phyloP scores from a whole-genome alignment of 1,140 invertebrate genomes.

The Drosophila pseudoobscura region DNA sequence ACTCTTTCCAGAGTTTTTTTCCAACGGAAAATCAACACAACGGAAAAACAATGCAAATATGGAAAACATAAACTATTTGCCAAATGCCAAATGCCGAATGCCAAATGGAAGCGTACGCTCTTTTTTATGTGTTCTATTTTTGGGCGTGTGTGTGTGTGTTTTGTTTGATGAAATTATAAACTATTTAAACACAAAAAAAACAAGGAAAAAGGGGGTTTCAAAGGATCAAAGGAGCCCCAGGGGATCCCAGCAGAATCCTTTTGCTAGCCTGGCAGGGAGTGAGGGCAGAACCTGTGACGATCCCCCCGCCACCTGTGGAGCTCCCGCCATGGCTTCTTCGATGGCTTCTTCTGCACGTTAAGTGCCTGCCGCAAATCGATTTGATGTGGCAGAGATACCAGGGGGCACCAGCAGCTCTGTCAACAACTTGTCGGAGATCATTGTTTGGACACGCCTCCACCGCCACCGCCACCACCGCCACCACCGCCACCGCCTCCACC shows the following conservation, averaged over 20 bases:
- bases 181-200: constrained; percentile 14
- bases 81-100: constrained; percentile 19
- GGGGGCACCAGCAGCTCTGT: constrained; percentile 16
- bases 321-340: constrained; percentile 7
- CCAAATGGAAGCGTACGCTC: constrained; percentile 5
- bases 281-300: neutral
- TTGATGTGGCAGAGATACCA: constrained; percentile 50
- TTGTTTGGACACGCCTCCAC: constrained; percentile 51
- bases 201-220: no score
- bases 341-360: constrained; percentile 36
- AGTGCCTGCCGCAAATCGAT: constrained; percentile 57
- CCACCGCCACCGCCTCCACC: no score
- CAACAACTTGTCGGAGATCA: constrained; percentile 72
- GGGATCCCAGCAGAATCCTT: no score
- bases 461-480: neutral
- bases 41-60: constrained; percentile 48
- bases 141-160: neutral
- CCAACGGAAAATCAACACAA: no score
- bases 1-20: no score
- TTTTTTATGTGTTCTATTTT: constrained; percentile 15
- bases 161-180: constrained; percentile 46
- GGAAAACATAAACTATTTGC: constrained; percentile 51
- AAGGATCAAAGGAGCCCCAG: no score
- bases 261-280: no score
- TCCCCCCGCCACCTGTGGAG: constrained; percentile 4